Conservation (phyloP, 2,797 vertebrate genomes). For the Novumbra hubbsi region DNA sequence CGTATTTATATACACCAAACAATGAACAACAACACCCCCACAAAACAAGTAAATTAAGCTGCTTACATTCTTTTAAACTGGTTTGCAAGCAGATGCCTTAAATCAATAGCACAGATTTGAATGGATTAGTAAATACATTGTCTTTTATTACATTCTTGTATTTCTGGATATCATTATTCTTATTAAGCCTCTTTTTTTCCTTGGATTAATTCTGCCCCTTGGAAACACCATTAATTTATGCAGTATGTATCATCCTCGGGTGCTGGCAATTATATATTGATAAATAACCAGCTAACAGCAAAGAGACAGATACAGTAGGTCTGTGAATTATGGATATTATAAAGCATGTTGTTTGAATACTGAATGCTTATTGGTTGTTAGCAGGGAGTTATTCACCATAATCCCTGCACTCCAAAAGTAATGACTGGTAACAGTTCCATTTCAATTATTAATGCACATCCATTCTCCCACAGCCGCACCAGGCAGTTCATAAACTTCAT, state of each 20-base stretch:
- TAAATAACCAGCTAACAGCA: conserved; percentile 30
- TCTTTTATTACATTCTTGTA: conserved; percentile 51
- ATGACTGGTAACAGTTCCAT: too few species aligned
- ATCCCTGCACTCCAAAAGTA: too few species aligned
- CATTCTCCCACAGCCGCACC: too few species aligned
- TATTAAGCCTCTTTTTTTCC: conserved; percentile 41
- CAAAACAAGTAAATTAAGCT: conserved; percentile 60
- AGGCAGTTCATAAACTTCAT: too few species aligned
- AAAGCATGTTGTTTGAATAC: too few species aligned
- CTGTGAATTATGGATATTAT: conserved; percentile 47
- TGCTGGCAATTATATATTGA: conserved; percentile 39
- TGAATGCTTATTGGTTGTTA: too few species aligned
- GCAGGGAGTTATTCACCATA: too few species aligned
- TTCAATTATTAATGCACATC: too few species aligned
- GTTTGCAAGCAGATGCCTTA: conserved; percentile 57
- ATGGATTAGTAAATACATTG: conserved; percentile 57
- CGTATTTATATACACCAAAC: conserved; percentile 23
- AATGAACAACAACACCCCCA: conserved; percentile 36
- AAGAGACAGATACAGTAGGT: conserved; percentile 17
- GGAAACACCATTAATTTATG: conserved; percentile 37
- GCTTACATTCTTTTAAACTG: conserved; percentile 59
- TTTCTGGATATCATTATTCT: conserved; percentile 38
- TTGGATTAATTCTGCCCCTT: conserved; percentile 40
- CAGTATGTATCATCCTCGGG: conserved; percentile 14
- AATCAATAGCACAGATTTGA: conserved; percentile 64